These are phyloP conservation scores for Clinocottus analis DNA, from an alignment of 2,113 vertebrate genomes.

Conservation along the genomic window DNA sequence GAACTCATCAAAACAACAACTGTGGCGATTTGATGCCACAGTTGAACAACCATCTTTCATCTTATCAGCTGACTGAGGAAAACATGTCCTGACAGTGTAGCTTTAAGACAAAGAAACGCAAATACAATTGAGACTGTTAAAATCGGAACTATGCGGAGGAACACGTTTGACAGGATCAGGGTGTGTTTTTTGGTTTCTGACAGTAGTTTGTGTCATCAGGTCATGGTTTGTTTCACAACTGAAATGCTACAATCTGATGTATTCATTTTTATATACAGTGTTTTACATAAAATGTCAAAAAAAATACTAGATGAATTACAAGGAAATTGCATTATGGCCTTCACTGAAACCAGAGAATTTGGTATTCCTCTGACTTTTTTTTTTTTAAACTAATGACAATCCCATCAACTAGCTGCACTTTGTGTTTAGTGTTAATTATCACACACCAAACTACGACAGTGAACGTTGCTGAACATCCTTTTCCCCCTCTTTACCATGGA, in stretches of 20 bases:
- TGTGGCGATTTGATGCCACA: not conserved
- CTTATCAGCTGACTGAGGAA: not conserved
- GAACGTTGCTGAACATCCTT: not conserved
- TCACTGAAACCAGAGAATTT: too few species aligned
- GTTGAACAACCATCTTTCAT: not conserved
- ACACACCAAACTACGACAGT: not conserved
- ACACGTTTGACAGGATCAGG: conserved; percentile 44
- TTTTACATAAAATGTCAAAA: not conserved
- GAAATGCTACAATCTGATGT: not conserved
- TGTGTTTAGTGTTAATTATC: not conserved
- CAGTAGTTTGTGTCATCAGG: not conserved
- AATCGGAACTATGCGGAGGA: conserved; percentile 8
- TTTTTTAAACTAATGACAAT: too few species aligned
- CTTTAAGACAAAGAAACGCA: not conserved
- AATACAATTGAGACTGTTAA: not conserved
- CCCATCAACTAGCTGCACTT: not conserved
- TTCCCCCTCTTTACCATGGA: too few species aligned
- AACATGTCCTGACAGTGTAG: not conserved
- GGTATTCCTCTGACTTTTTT: too few species aligned
- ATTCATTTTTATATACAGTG: not conserved
- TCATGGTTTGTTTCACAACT: not conserved
- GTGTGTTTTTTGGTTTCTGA: not conserved
- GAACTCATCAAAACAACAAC: not conserved
- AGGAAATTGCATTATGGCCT: not conserved
- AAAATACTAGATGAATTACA: not conserved